Evolutionary conservation across 2,888 invertebrate species (phyloP).

Genomic region (Zygaena filipendulae): DNA sequence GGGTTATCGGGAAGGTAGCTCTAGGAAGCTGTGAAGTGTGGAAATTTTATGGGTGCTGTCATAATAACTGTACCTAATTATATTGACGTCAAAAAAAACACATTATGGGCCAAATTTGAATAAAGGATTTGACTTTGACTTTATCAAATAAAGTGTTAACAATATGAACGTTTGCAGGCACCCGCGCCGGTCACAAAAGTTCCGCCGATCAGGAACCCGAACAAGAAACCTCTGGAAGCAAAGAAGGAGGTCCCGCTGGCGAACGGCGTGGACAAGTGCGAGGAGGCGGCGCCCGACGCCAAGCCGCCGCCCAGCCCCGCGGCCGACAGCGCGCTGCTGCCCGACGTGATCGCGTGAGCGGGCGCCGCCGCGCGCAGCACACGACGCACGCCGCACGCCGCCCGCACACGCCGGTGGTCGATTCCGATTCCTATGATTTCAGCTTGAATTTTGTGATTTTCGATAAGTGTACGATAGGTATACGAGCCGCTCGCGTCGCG

Average conservation of each 20-base stretch:
- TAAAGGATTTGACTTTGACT: too few relatives aligned
- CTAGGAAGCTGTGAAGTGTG: not conserved
- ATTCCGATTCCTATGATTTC: slow-evolving; percentile 60
- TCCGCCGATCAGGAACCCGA: too few relatives aligned
- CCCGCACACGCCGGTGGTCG: slow-evolving; percentile 8
- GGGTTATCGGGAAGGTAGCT: not conserved
- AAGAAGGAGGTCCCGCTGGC: slow-evolving; percentile 13
- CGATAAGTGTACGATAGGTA: slow-evolving; percentile 63
- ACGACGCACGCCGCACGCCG: not conserved
- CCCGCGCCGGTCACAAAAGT: too few relatives aligned
- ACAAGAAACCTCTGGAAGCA: slow-evolving; percentile 13
- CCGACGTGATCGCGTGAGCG: slow-evolving; percentile 58
- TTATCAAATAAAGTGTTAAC: not conserved
- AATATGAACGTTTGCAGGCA: slow-evolving; percentile 24
- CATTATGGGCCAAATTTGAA: too few relatives aligned
- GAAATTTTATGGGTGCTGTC: too few relatives aligned
- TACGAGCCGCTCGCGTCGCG: slow-evolving; percentile 44
- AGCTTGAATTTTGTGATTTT: slow-evolving; percentile 68
- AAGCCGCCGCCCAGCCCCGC: slow-evolving; percentile 66
- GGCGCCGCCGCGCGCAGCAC: slow-evolving; percentile 2
- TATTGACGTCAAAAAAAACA: not conserved
- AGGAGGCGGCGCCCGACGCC: slow-evolving; percentile 26
- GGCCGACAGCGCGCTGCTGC: slow-evolving; percentile 46
- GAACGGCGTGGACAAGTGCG: slow-evolving; percentile 27
- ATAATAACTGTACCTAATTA: too few relatives aligned